Evolutionary conservation across 2,797 vertebrate genomes (phyloP).

Genomic region (Enteromius afrohamiltoni): DNA sequence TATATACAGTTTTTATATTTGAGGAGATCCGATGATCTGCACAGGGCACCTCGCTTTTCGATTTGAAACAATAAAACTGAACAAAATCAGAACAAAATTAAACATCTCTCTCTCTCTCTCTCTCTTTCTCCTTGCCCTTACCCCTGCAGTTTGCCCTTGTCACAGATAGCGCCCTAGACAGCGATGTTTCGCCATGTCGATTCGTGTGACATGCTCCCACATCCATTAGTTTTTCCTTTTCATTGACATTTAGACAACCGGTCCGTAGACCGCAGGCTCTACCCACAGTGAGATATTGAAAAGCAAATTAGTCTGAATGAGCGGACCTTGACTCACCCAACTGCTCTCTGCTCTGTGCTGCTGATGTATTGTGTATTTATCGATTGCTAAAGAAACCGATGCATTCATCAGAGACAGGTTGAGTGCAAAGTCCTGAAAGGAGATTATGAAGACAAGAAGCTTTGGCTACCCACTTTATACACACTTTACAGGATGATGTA

Average conservation of each 20-base stretch:
- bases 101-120: neutral
- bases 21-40: neutral
- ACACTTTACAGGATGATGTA: neutral
- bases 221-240: slow-evolving; percentile 46
- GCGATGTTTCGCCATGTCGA: slow-evolving; percentile 52
- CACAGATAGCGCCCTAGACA: slow-evolving; percentile 43
- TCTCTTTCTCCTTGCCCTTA: slow-evolving; percentile 28
- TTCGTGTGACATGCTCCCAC: slow-evolving; percentile 55
- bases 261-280: neutral
- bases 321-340: slow-evolving; percentile 19
- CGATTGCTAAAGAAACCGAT: slow-evolving; percentile 45
- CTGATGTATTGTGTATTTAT: slow-evolving; percentile 38
- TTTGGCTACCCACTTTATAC: neutral
- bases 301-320: slow-evolving; percentile 47
- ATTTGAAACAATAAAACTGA: neutral
- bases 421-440: neutral
- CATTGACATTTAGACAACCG: slow-evolving; percentile 50
- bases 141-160: slow-evolving; percentile 40
- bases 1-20: neutral
- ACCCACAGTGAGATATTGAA: slow-evolving; percentile 33
- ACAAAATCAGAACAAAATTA: slow-evolving; percentile 1
- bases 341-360: neutral
- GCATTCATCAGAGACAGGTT: slow-evolving; percentile 12
- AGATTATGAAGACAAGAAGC: slow-evolving; percentile 1
- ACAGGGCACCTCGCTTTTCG: neutral